Evolutionary conservation across 2,113 vertebrate species (phyloP).

Genomic region (Myotis yumanensis): DNA sequence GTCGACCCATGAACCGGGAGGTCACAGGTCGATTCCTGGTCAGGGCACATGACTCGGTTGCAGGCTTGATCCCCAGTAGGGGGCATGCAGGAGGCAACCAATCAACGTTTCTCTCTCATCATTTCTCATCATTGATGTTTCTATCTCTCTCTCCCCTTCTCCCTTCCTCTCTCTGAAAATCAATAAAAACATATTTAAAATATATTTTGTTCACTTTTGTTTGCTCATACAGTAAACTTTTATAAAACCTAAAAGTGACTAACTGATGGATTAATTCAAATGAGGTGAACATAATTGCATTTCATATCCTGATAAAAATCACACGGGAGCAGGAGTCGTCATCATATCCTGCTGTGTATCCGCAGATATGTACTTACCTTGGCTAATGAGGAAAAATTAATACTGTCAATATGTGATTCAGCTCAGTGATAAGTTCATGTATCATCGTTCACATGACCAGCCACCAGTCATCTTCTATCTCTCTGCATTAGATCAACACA

Average conservation of each 20-base stretch:
- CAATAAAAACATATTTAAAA: conserved; percentile 1
- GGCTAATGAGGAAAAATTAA: conserved; percentile 76
- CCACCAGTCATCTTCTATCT: not conserved
- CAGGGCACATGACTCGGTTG: no score
- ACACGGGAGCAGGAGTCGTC: conserved; percentile 67
- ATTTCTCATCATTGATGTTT: no score
- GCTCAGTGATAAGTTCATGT: conserved; percentile 57
- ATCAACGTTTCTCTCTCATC: no score
- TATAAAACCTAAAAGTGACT: conserved; percentile 17
- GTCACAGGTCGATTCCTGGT: no score
- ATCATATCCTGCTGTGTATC: conserved; percentile 12
- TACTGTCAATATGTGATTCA: conserved; percentile 55
- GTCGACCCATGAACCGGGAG: no score
- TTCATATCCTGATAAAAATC: conserved; percentile 75
- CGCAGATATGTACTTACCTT: conserved; percentile 62
- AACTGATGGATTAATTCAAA: conserved; percentile 66
- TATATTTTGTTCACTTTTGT: conserved; percentile 44
- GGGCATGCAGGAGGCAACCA: no score
- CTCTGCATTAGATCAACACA: not conserved
- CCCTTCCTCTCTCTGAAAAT: no score
- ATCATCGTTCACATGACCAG: not conserved
- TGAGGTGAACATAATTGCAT: conserved; percentile 59
- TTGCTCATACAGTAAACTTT: conserved; percentile 61
- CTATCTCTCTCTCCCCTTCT: no score
- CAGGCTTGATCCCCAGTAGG: no score